Conservation (phyloP, 2,797 vertebrate species). For the Chloroceryle amazona region DNA sequence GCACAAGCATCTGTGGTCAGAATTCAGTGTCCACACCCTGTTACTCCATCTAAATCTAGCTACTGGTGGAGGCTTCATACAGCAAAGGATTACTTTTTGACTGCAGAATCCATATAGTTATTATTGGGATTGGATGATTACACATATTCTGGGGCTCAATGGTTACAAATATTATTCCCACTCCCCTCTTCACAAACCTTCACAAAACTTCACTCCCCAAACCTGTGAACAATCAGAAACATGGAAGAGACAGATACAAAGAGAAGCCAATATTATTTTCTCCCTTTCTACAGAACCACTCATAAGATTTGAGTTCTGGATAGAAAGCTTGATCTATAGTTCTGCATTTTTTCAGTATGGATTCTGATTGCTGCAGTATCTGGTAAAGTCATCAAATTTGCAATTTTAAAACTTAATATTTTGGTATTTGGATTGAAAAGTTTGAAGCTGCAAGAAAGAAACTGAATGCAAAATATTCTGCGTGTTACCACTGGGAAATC, state of each 20-base stretch:
- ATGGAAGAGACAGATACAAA: not conserved
- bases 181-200: not conserved
- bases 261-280: not conserved
- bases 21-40: rapidly evolving
- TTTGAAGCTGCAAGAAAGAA: not conserved
- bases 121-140: not conserved
- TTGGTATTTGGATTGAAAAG: not conserved
- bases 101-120: not conserved
- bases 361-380: not conserved
- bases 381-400: not conserved
- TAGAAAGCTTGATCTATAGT: not conserved
- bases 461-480: not conserved
- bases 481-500: not conserved
- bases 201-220: not conserved
- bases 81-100: not conserved
- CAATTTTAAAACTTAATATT: not conserved
- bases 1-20: not conserved
- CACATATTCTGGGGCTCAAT: not conserved
- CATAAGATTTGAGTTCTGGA: not conserved
- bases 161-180: not conserved
- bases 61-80: not conserved
- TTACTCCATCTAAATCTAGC: not conserved
- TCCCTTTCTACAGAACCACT: not conserved
- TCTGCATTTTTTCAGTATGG: not conserved
- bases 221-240: not conserved